Percentiles rank a stretch among this genome's conserved stretches.
phyloP scores from a whole-genome alignment of 2,888 invertebrate species.

The Chironomus tentans region DNA sequence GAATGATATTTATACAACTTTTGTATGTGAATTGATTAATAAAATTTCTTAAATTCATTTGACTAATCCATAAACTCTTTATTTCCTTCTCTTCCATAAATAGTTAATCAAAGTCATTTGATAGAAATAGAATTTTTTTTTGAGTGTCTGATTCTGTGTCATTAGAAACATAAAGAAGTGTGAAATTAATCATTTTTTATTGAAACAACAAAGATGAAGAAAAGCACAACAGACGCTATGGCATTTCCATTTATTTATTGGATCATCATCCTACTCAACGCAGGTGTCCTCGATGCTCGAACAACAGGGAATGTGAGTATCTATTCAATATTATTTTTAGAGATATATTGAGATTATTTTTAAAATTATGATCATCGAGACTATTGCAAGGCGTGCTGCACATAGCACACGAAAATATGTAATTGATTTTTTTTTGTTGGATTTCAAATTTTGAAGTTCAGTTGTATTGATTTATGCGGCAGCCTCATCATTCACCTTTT shows the following conservation, averaged over 20 bases:
- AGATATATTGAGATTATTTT: not conserved
- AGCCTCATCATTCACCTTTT: too few relatives aligned
- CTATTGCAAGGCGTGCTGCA: not conserved
- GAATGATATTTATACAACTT: too few relatives aligned
- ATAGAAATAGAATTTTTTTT: not conserved
- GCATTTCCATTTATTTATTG: conserved; percentile 4
- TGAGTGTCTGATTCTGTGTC: not conserved
- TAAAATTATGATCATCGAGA: not conserved
- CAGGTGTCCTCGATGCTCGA: conserved; percentile 12
- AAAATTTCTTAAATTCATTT: too few relatives aligned
- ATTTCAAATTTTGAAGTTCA: too few relatives aligned
- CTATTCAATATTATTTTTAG: not conserved
- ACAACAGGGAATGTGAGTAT: conserved; percentile 12
- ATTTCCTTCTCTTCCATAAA: too few relatives aligned
- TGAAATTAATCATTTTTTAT: not conserved
- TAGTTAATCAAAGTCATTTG: too few relatives aligned
- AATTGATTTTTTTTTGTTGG: too few relatives aligned
- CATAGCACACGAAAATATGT: too few relatives aligned
- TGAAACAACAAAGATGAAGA: not conserved
- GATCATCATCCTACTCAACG: conserved; percentile 13
- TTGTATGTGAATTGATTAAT: too few relatives aligned
- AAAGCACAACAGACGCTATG: not conserved
- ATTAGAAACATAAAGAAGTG: too few relatives aligned
- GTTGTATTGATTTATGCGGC: too few relatives aligned
- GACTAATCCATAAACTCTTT: too few relatives aligned